Evolutionary conservation across 30 jellyfish, hydroid and myxozoan genomes (phyloP).

Genomic region (Chrysaora quinquecirrha): DNA sequence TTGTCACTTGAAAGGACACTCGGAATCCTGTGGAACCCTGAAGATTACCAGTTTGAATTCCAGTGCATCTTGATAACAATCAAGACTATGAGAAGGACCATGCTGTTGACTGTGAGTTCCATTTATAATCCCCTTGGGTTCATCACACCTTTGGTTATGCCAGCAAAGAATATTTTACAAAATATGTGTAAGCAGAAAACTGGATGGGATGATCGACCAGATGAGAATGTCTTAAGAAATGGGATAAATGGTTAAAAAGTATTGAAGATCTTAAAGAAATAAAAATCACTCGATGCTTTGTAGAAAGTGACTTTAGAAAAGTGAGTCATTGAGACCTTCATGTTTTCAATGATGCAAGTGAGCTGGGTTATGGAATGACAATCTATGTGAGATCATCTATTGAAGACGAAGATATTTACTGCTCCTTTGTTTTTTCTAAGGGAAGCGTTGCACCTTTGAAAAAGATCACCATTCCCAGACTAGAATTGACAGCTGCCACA

Average conservation of each 20-base stretch:
- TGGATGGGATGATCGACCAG: not conserved
- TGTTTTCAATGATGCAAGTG: too few relatives aligned
- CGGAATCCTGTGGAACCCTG: slow-evolving; percentile 2
- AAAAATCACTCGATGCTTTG: slow-evolving; percentile 24
- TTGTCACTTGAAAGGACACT: not conserved
- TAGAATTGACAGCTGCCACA: too few relatives aligned
- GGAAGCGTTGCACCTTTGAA: too few relatives aligned
- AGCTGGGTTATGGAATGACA: too few relatives aligned
- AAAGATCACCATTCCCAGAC: too few relatives aligned
- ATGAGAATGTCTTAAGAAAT: not conserved
- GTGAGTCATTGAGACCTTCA: slow-evolving; percentile 47
- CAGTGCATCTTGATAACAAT: not conserved
- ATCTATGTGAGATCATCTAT: too few relatives aligned
- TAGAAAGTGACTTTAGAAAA: slow-evolving; percentile 29
- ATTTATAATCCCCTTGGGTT: not conserved
- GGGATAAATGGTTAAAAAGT: slow-evolving; percentile 42
- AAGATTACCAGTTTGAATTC: slow-evolving; percentile 27
- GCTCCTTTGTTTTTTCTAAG: too few relatives aligned
- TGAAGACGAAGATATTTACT: too few relatives aligned
- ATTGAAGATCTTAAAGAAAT: slow-evolving; percentile 30
- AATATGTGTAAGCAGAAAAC: not conserved
- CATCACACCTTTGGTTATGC: not conserved
- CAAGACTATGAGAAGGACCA: slow-evolving; percentile 1
- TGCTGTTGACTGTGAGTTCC: not conserved
- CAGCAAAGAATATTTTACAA: not conserved